Evolutionary conservation across 2,113 vertebrate species (phyloP).

Genomic region (Ramphastos sulfuratus): DNA sequence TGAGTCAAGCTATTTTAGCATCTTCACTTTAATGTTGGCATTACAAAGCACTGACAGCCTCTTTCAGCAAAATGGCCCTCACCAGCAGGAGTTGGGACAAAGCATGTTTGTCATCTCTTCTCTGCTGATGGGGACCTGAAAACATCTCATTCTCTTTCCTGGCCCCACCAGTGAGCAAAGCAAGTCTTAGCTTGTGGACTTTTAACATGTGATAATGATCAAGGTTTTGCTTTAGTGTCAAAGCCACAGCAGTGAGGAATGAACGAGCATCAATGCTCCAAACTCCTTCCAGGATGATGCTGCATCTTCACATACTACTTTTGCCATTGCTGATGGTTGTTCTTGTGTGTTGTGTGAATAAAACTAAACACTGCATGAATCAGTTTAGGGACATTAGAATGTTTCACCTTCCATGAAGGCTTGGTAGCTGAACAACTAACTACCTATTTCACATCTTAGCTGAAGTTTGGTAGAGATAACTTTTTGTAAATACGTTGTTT

Average conservation of each 20-base stretch:
- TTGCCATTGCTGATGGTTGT: background rate
- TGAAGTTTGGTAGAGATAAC: background rate
- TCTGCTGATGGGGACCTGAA: background rate
- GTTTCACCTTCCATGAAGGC: constrained; percentile 77
- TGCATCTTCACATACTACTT: background rate
- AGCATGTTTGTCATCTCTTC: background rate
- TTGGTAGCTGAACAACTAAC: constrained; percentile 28
- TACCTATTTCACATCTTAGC: constrained; percentile 21
- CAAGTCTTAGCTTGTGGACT: background rate
- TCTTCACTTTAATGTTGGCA: background rate
- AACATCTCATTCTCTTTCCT: background rate
- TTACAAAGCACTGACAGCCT: background rate
- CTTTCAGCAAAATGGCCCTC: background rate
- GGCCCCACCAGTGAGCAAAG: background rate
- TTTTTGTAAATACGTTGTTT: background rate
- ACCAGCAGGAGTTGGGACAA: background rate
- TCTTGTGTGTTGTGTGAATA: background rate
- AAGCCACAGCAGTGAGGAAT: background rate
- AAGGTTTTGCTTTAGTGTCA: background rate
- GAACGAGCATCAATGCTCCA: background rate
- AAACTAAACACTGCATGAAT: constrained; percentile 36
- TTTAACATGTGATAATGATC: accelerated
- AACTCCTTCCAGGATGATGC: background rate
- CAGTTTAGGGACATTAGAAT: background rate
- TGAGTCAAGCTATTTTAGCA: background rate